Evolutionary conservation across 1,140 invertebrate species (phyloP), one percentile per base, ranked within the genome.

Genomic region (Anoplolepis gracilipes): DNA sequence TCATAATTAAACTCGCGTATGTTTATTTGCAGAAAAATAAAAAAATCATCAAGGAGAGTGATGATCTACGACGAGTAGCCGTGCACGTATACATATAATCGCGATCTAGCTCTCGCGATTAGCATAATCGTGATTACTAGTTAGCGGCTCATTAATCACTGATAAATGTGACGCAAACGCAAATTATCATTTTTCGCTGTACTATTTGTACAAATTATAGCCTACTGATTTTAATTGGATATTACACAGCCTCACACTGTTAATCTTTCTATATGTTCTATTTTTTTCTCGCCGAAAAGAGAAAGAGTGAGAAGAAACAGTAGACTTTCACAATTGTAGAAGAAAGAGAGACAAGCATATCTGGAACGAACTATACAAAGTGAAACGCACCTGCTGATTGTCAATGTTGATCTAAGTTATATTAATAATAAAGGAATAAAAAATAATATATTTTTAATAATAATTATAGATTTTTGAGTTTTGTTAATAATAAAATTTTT

Each of bases 71-170:
- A 75, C 72, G 22, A 59, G 25, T n/a, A 13, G 8, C 10, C 16
- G 22, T 33, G 46, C 28, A 16, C n/a, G 28, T 55, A 33, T 55
- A n/a, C n/a, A n/a, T n/a, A 33, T 30, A 28, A 16, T 61, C n/a
- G 64, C 3, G 36, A 11, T 75, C 22, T 30, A 11, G 8, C 22
- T n/a, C 30, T 59, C 22, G 53, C 72, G 53, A 59, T 75, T 75
- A 75, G n/a, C 22, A 49, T 72, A 72, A 72, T 36, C 53, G 53
- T 75, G 33, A 75, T 75, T 75, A 75, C 33, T 33, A 57, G 72
- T 75, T 75, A 39, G n/a, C 55, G n/a, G n/a, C 30, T 75, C n/a
- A 8, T 75, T 59, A 59, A 75, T 59, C 19, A 59, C 49, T 28
- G 53, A 11, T n/a, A 75, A 13, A 39, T 39, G 33, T 33, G 16